A percentile compares a stretch with the other conserved stretches of the same genome.
phyloP scores from a whole-genome alignment of 2,113 vertebrate genomes.

The Clarias batrachus region DNA sequence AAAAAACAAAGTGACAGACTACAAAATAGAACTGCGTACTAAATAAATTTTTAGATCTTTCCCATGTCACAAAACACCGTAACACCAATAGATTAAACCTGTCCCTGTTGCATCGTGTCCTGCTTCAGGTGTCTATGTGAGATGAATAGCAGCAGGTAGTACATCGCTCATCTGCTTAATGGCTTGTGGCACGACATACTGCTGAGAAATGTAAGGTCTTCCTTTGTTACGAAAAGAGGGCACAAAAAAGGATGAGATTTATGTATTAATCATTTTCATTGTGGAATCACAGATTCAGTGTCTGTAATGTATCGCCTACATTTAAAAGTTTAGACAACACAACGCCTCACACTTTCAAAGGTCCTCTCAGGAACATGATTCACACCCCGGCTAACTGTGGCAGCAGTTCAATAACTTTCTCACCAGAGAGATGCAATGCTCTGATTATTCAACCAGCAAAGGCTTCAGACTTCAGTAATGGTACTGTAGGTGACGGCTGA shows the following conservation, averaged over 20 bases:
- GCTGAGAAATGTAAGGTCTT: conserved; percentile 42
- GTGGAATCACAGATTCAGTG: conserved; percentile 43
- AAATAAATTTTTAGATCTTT: not conserved
- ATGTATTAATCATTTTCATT: conserved; percentile 28
- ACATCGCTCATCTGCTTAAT: conserved; percentile 50
- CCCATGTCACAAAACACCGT: not conserved
- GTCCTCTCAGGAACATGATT: conserved; percentile 36
- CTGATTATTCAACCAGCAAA: conserved; percentile 16
- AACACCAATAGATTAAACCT: not conserved
- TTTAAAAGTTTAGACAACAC: conserved; percentile 47
- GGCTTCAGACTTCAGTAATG: not conserved
- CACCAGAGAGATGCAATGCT: conserved; percentile 20
- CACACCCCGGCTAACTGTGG: conserved; percentile 29
- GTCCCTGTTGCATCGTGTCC: conserved; percentile 16
- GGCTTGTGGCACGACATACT: conserved; percentile 40
- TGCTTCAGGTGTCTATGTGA: conserved; percentile 5
- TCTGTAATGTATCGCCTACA: conserved; percentile 47
- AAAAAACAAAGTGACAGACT: not conserved
- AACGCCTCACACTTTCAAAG: conserved; percentile 42
- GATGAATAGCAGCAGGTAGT: conserved; percentile 41
- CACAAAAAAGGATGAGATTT: conserved; percentile 18
- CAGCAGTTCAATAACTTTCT: conserved; percentile 23
- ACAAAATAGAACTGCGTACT: not conserved
- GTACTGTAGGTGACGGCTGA: conserved; percentile 15
- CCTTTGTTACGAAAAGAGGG: conserved; percentile 29